A percentile compares a stretch with the other conserved stretches of the same genome.
These are phyloP conservation scores for Seriola aureovittata DNA, from an alignment of 2,113 vertebrate species.

Conservation along the genomic window DNA sequence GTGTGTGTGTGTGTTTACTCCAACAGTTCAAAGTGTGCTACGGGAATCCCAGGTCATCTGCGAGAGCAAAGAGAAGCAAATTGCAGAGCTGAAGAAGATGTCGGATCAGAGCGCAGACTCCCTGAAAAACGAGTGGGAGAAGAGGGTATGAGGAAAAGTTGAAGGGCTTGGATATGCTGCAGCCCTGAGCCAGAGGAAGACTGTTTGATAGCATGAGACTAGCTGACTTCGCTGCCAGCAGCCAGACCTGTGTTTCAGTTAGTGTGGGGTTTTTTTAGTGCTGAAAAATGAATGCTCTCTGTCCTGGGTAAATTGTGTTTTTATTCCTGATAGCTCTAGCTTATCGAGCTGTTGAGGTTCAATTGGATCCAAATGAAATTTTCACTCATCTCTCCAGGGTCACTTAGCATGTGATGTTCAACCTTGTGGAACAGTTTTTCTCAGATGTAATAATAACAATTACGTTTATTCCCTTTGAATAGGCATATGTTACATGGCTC, in stretches of 20 bases:
- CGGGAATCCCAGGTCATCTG: conserved; percentile 92
- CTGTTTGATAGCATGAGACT: conserved; percentile 54
- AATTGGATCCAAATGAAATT: conserved; percentile 54
- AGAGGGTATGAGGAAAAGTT: conserved; percentile 88
- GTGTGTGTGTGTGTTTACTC: conserved; percentile 49
- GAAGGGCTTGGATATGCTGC: conserved; percentile 53
- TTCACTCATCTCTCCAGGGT: conserved; percentile 41
- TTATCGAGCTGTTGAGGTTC: conserved; percentile 33
- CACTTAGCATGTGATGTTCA: conserved; percentile 30
- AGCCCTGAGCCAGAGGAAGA: conserved; percentile 57
- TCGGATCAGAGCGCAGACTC: conserved; percentile 90
- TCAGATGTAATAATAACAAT: conserved; percentile 32
- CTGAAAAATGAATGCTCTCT: conserved; percentile 52
- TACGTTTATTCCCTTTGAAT: conserved; percentile 28
- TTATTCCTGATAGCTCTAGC: conserved; percentile 33
- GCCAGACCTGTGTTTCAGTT: conserved; percentile 39
- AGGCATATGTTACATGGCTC: conserved; percentile 2
- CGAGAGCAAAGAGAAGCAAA: conserved; percentile 95
- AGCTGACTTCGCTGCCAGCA: conserved; percentile 45
- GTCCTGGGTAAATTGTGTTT: conserved; percentile 53
- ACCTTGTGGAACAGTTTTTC: conserved; percentile 12
- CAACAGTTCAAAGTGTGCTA: conserved; percentile 92
- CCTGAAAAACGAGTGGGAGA: conserved; percentile 95
- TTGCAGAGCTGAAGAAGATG: conserved; percentile 93
- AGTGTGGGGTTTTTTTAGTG: not conserved